Evolutionary conservation across 2,888 invertebrate species (phyloP).

Genomic region (Pegoplata infirma): DNA sequence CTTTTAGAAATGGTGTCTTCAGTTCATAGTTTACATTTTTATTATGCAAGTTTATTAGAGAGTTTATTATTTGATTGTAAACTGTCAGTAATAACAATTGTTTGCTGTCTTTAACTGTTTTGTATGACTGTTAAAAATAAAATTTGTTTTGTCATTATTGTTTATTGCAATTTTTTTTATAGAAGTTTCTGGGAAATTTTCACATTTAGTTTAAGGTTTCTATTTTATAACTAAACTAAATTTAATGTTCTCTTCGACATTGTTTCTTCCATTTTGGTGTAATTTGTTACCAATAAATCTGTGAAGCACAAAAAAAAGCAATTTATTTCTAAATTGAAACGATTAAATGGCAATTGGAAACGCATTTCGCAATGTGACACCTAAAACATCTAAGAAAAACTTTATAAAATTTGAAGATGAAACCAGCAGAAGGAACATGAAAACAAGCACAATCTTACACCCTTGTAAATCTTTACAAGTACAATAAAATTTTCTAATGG

Average conservation of each 20-base stretch:
- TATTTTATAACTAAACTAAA: slow-evolving; percentile 22
- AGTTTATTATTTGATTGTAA: slow-evolving; percentile 53
- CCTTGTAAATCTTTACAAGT: background rate
- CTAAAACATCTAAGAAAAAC: slow-evolving; percentile 65
- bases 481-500: slow-evolving; percentile 52
- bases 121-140: background rate
- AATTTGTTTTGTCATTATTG: slow-evolving; percentile 41
- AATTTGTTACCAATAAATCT: slow-evolving; percentile 58
- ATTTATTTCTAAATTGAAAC: slow-evolving; percentile 78
- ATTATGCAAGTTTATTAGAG: slow-evolving; percentile 34
- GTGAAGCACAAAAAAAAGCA: slow-evolving; percentile 69
- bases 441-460: slow-evolving; percentile 63
- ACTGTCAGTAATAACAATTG: slow-evolving; percentile 37
- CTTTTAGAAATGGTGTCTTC: background rate
- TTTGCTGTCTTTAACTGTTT: slow-evolving; percentile 34
- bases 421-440: background rate
- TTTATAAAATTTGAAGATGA: background rate
- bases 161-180: slow-evolving; percentile 51
- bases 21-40: slow-evolving; percentile 48
- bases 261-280: no score
- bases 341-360: slow-evolving; percentile 78
- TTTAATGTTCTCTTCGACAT: slow-evolving; percentile 11
- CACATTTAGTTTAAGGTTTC: slow-evolving; percentile 37
- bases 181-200: background rate
- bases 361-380: slow-evolving; percentile 70